A percentile compares a stretch with the other conserved stretches of the same genome.
These are phyloP conservation scores for Gymnosoma rotundatum DNA, from an alignment of 2,888 invertebrate genomes.

Conservation along the genomic window DNA sequence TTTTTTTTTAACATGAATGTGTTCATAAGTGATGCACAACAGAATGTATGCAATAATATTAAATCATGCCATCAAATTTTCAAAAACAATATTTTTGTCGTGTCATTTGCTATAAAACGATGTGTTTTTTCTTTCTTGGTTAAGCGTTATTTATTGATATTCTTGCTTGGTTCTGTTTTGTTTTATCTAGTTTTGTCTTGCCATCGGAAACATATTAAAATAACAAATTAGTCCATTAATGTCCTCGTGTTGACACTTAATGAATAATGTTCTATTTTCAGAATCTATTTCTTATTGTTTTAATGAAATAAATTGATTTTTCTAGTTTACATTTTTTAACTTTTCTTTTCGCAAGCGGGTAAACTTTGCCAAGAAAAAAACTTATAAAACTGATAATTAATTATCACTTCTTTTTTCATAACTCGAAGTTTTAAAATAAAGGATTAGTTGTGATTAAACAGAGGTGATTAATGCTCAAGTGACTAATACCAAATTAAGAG, in stretches of 20 bases:
- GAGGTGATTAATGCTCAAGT: too few species aligned
- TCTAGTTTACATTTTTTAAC: neutral
- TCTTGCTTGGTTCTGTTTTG: neutral
- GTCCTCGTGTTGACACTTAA: slow-evolving; percentile 45
- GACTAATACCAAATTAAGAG: too few species aligned
- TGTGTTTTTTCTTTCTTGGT: neutral
- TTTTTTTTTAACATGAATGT: neutral
- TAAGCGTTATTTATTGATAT: slow-evolving; percentile 22
- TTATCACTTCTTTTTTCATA: too few species aligned
- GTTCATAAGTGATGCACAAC: slow-evolving; percentile 5
- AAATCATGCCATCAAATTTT: slow-evolving; percentile 35
- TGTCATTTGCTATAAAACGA: neutral
- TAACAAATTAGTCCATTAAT: slow-evolving; percentile 60
- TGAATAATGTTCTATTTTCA: slow-evolving; percentile 14
- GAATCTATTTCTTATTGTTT: slow-evolving; percentile 30
- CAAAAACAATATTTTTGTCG: neutral
- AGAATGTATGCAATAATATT: slow-evolving; percentile 16
- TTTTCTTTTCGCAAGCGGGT: too few species aligned
- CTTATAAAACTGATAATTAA: too few species aligned
- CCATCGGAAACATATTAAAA: slow-evolving; percentile 52
- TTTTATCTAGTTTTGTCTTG: neutral
- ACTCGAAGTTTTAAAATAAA: too few species aligned
- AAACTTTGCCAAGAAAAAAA: too few species aligned
- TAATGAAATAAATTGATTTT: slow-evolving; percentile 16
- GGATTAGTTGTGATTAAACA: too few species aligned